Conservation (phyloP, 92 coral and sea anemone species). For the Parazoanthus atlanticus region DNA sequence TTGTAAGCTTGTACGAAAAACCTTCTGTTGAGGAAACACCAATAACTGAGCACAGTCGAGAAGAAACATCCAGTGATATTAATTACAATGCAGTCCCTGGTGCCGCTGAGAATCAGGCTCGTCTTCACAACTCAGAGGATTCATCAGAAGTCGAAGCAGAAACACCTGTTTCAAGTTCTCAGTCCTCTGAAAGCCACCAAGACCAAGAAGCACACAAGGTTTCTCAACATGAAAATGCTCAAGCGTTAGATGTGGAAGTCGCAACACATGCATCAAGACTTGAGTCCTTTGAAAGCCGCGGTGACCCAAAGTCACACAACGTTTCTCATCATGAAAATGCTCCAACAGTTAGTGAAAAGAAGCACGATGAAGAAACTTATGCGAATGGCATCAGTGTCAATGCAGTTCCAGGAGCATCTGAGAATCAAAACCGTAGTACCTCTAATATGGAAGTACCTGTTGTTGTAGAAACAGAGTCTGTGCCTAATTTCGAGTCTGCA, state of each 20-base stretch:
- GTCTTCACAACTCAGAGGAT: conserved; percentile 1
- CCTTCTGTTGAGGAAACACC: conserved; percentile 39
- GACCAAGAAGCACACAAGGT: background rate
- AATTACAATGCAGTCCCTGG: conserved; percentile 27
- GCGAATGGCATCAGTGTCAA: background rate
- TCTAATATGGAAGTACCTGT: background rate
- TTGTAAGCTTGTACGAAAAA: background rate
- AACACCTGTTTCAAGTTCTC: background rate
- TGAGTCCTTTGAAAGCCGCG: background rate
- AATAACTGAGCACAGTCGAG: background rate
- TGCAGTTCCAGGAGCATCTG: conserved; percentile 25
- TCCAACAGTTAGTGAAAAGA: background rate
- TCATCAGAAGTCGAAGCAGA: background rate
- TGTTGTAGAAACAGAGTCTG: background rate
- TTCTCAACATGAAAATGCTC: background rate
- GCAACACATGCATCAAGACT: background rate
- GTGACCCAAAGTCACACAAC: background rate
- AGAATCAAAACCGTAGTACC: background rate
- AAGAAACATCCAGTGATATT: background rate
- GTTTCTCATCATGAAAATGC: background rate
- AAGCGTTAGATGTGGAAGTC: background rate
- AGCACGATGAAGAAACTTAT: background rate
- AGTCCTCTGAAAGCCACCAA: background rate
- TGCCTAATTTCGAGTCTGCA: background rate
- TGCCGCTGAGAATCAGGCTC: background rate